These are phyloP conservation scores for Streptopelia turtur DNA, from an alignment of 2,797 vertebrate genomes.

Conservation along the genomic window DNA sequence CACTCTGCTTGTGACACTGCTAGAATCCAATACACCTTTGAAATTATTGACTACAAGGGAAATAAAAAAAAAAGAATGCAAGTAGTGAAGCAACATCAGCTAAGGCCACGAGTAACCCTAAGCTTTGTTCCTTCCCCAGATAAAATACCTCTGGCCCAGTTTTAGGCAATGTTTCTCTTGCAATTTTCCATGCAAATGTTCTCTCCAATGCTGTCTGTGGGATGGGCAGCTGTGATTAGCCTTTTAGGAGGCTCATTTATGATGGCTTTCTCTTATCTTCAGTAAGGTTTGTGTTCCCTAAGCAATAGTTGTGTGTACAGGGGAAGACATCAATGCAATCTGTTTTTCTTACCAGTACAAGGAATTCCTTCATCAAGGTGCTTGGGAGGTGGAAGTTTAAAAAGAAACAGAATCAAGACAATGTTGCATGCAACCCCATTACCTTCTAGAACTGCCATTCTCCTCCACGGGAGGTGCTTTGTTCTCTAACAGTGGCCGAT, in stretches of 20 bases:
- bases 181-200: background rate
- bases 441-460: constrained; percentile 29
- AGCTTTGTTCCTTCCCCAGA: background rate
- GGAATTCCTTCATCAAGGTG: constrained; percentile 12
- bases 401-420: constrained; percentile 9
- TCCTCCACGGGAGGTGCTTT: constrained; percentile 61
- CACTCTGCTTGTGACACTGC: background rate
- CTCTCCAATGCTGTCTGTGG: background rate
- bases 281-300: background rate
- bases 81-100: background rate
- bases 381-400: constrained; percentile 24
- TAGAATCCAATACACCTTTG: background rate
- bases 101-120: background rate
- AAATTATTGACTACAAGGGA: background rate
- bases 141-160: background rate
- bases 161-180: background rate
- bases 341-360: constrained; percentile 4
- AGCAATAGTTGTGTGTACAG: background rate
- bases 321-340: constrained; percentile 46
- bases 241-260: constrained; percentile 29
- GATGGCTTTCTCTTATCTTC: background rate
- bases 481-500: constrained; percentile 22
- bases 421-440: background rate
- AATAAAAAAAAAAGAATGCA: background rate
- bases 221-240: background rate